Base-by-base conservation (phyloP, 1,140 invertebrate genomes). In the Dendroctonus ponderosae region DNA sequence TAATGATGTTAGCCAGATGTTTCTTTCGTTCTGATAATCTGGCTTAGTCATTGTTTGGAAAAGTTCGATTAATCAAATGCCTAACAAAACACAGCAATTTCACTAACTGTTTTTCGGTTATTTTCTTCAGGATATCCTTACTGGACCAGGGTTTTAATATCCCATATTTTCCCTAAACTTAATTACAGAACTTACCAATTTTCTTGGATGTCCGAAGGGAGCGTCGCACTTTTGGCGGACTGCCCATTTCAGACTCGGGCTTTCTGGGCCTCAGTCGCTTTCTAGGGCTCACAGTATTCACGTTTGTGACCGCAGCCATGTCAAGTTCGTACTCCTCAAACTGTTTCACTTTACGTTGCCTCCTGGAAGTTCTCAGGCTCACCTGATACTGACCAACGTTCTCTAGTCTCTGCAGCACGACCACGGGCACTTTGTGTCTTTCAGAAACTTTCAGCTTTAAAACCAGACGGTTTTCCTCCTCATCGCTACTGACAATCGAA, bases 381-480 rank as follows among this genome's bases (percentile, higher is more conserved):
- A 44, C 15, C n/a, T 7, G 7, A 5, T 26, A 51, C 11, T 59
- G 15, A n/a, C 52, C 7, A 11, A n/a, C 39, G 42, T 56, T 12
- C 50, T 65, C 52, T 39, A 65, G 26, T 12, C 38, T 56, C 38
- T 66, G 41, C 12, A 66, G 26, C 26, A 59, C 15, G 9, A 60
- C 48, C 11, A 52, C 14, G 0, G 64, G 54, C 8, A 66, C 7
- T 39, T 65, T 57, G 6, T 43, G 15, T 9, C 40, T 62, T 5
- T 7, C 40, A 5, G 43, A 15, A 5, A 67, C 6, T 56, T 63
- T 67, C 6, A 67, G 53, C 40, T 62, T 69, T 6, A 69, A 40
- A 8, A 62, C 38, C 15, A 69, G 49, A 9, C 48, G 50, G 50
- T 67, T 67, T 8, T 58, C 48, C n/a, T 70, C 66, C 5, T 70